Evolutionary conservation across 1,140 invertebrate genomes (phyloP).

Genomic region (Apolygus lucorum): DNA sequence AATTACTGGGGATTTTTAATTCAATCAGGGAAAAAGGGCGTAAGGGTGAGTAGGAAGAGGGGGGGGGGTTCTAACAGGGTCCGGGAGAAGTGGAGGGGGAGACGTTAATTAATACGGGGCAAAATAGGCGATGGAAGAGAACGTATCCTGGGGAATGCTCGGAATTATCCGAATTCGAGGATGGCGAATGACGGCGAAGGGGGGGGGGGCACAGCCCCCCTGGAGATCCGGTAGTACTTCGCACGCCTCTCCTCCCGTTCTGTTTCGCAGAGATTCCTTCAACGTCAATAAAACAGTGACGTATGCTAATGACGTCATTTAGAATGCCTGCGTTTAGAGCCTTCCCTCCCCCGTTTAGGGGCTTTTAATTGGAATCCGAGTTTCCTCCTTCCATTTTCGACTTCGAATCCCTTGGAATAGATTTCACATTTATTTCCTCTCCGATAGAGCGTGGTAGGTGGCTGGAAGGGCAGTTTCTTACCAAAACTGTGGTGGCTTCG

Average conservation of each 20-base stretch:
- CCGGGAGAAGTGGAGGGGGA: not conserved
- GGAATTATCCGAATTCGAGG: conserved; percentile 5
- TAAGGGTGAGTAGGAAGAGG: not conserved
- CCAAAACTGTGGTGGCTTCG: no score
- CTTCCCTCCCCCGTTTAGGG: not conserved
- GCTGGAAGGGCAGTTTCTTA: no score
- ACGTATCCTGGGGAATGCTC: not conserved
- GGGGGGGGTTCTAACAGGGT: not conserved
- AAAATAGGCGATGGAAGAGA: not conserved
- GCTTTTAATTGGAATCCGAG: not conserved
- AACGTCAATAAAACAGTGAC: conserved; percentile 16
- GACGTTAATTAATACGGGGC: not conserved
- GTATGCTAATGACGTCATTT: conserved; percentile 13
- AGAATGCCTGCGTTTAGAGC: not conserved
- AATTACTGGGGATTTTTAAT: conserved; percentile 15
- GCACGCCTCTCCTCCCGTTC: no score
- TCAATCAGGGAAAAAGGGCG: not conserved
- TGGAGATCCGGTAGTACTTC: no score
- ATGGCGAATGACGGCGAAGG: not conserved
- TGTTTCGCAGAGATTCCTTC: conserved; percentile 6
- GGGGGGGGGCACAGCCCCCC: no score
- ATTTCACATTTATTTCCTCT: not conserved
- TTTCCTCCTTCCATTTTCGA: not conserved
- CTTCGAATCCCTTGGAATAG: not conserved
- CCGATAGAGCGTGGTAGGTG: no score